Conservation (phyloP, 2,797 vertebrate species). For the Sus cebifrons region DNA sequence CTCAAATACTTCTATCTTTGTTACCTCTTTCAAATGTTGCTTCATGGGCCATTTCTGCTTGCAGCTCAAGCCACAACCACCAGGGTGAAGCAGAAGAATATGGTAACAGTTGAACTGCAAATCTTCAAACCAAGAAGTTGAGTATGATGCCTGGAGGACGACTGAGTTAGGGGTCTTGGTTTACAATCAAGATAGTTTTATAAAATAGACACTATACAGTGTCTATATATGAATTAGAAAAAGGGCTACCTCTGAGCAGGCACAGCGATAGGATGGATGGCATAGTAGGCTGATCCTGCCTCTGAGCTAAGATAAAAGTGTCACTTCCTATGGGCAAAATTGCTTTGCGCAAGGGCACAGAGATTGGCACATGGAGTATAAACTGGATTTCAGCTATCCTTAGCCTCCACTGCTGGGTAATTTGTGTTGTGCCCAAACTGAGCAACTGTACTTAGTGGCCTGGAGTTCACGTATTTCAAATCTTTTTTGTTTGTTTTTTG, state of each 20-base stretch:
- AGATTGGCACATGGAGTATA: not conserved
- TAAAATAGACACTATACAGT: not conserved
- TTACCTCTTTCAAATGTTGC: not conserved
- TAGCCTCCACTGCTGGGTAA: no score
- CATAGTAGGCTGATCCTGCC: not conserved
- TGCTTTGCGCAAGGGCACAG: not conserved
- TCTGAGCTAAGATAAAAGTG: not conserved
- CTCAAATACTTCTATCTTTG: not conserved
- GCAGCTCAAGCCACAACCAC: not conserved
- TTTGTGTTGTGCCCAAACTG: not conserved
- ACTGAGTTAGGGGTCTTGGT: not conserved
- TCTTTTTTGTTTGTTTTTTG: not conserved
- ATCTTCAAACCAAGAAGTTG: not conserved
- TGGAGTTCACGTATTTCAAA: not conserved
- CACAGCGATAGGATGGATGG: not conserved
- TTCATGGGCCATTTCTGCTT: not conserved
- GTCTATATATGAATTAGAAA: not conserved
- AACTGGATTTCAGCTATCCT: not conserved
- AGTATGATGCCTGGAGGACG: not conserved
- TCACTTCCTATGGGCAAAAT: not conserved
- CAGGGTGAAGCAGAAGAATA: not conserved
- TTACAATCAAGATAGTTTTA: not conserved
- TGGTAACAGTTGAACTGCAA: not conserved
- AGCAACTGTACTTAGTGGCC: not conserved
- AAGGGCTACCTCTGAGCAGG: not conserved